Evolutionary conservation across 2,797 vertebrate genomes (phyloP), one percentile per base, ranked within the genome.

Genomic region (Cyprinodon diabolis): DNA sequence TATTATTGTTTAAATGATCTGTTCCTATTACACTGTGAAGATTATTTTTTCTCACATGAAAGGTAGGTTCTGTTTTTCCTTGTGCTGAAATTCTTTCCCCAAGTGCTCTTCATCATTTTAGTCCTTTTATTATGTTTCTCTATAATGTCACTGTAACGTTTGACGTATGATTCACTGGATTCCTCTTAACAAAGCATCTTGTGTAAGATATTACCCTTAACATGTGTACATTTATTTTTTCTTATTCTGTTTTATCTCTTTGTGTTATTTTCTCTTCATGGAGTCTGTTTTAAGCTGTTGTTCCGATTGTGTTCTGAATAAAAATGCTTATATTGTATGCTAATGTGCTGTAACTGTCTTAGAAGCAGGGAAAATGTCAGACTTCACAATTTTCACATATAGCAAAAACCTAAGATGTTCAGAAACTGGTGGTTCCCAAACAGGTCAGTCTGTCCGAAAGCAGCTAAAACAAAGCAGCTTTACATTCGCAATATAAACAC

Each of bases 301-400:
- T 87, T 86, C 55, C 85, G 78, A 83, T 73, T 75, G 77, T 87
- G 83, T 79, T 86, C 76, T 76, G 80, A 81, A 83, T 85, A 85
- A 85, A 88, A 86, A 87, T 85, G 86, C 82, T 80, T 68, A 89
- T 85, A 84, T 90, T 82, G 81, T 91, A 87, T 87, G 85, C 88
- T 92, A 90, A 87, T 91, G 90, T 93, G 89, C 84, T 92, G 87
- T 91, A 87, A 82, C 57, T 90, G 89, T 83, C 81, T 86, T 92
- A 91, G 90, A 91, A 86, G 88, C 91, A 86, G 92, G 90, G 90
- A 91, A 86, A 86, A 90, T 84, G 85, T 92, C 83, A 72, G 30
- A 30, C 30, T 30, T 30, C 30, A 30, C 30, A 30, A 30, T 30
- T 30, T 30, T 30, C 30, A 30, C 30, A 3, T 30, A 30, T 3